Evolutionary conservation across 2,797 vertebrate species (phyloP), one percentile per base, ranked within the genome.

Genomic region (Leptodactylus fallax): DNA sequence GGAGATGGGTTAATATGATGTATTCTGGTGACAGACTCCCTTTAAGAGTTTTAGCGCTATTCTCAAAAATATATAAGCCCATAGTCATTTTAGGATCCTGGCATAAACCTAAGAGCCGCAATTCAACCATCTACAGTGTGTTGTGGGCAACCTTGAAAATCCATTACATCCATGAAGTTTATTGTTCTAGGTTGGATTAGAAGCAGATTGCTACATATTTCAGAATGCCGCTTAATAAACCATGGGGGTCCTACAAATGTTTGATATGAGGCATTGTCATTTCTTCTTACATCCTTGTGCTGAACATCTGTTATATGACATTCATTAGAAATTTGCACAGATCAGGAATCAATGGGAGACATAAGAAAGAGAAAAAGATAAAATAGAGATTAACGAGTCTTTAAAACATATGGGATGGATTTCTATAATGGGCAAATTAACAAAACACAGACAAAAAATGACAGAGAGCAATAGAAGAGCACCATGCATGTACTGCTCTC

Each of bases 261-360:
- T 72, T 72, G 11, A 72, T 25, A 67, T 49, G 9, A 47, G 45
- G 19, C 36, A 74, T 21, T 74, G 45, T 49, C 71, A 74, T 19
- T 21, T 74, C 4, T 74, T 74, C 6, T 17, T 72, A 72, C 7
- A 45, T 47, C 16, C 14, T 47, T 45, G 27, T 72, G 45, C 71
- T 74, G 8, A 74, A 49, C 69, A 72, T 72, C 36, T 72, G 69
- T 72, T 72, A 17, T 9, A 72, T 72, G 69, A 47, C 36, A 47
- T 49, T 49, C 61, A 63, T 7, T n/a, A n/a, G 61, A n/a, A 65
- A 65, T 65, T 53, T 53, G 6, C 51, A 53, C 1, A 12, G 51
- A 53, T 53, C 8, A 53, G 12, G 51, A 53, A 53, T 53, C 7
- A 53, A 58, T 58, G 56, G 36, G 36, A 36, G 36, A 36, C 36